Evolutionary conservation across 2,888 invertebrate species (phyloP).

Genomic region (Macrophya alboannulata): DNA sequence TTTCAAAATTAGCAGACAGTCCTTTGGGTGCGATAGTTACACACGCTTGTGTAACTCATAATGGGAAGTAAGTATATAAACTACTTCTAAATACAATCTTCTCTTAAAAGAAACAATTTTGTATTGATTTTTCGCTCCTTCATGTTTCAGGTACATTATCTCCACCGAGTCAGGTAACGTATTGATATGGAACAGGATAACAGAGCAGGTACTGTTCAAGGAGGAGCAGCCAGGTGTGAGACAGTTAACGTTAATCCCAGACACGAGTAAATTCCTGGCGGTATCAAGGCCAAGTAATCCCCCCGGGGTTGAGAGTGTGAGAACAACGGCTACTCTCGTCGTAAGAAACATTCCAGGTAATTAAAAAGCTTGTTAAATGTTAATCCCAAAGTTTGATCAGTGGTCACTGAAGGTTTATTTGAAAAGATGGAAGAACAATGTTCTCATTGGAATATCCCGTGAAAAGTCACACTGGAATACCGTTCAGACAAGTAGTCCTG

Average conservation of each 20-base stretch:
- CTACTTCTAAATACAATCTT: not conserved
- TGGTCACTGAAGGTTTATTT: not conserved
- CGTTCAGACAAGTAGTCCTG: constrained; percentile 89
- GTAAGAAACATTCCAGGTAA: constrained; percentile 89
- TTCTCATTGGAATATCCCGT: constrained; percentile 93
- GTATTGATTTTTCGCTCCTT: not conserved
- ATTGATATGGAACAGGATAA: constrained; percentile 92
- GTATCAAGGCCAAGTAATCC: constrained; percentile 87
- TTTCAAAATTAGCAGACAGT: constrained; percentile 94
- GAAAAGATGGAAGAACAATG: constrained; percentile 87
- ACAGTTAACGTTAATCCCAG: constrained; percentile 89
- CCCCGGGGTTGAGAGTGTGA: constrained; percentile 85
- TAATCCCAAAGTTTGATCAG: not conserved
- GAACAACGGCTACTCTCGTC: constrained; percentile 86
- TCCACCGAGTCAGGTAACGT: constrained; percentile 96
- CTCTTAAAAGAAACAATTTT: not conserved
- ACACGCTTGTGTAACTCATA: constrained; percentile 93
- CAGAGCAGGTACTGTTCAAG: constrained; percentile 89
- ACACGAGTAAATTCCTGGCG: constrained; percentile 88
- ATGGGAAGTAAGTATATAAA: constrained; percentile 84
- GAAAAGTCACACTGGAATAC: constrained; percentile 85
- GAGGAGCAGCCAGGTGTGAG: constrained; percentile 91
- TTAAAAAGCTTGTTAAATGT: constrained; percentile 42
- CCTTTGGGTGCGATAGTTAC: constrained; percentile 97
- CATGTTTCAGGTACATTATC: constrained; percentile 85